A percentile compares a stretch with the other conserved stretches of the same genome.
phyloP scores from a whole-genome alignment of 2,113 vertebrate species.

The Tringa solitaria region DNA sequence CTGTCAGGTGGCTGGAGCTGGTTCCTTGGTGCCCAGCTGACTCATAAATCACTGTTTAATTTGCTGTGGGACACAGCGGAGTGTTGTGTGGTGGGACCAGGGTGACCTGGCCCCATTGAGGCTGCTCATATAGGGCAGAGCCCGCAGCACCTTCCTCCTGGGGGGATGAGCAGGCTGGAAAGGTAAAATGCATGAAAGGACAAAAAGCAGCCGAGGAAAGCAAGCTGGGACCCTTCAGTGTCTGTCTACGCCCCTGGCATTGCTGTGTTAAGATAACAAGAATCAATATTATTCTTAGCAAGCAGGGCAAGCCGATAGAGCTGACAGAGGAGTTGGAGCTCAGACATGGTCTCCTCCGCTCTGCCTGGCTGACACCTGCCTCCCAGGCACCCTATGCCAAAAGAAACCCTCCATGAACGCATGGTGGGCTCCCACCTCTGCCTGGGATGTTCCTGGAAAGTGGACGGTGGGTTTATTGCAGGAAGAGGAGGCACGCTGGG shows the following conservation, averaged over 20 bases:
- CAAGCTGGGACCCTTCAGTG: background rate
- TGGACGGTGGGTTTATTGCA: background rate
- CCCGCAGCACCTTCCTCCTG: background rate
- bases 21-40: background rate
- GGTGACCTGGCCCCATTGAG: rapidly evolving
- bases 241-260: background rate
- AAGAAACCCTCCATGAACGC: background rate
- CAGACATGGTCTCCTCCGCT: rapidly evolving
- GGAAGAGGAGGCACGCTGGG: background rate
- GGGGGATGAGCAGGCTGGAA: background rate
- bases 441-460: background rate
- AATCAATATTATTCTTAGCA: background rate
- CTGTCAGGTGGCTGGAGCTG: background rate
- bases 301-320: background rate
- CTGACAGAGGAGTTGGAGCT: background rate
- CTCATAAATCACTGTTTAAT: background rate
- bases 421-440: background rate
- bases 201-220: background rate
- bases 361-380: background rate
- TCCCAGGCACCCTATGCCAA: background rate
- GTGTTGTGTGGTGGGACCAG: rapidly evolving
- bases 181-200: background rate
- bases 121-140: rapidly evolving
- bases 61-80: background rate
- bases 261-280: background rate